phyloP scores from a whole-genome alignment of 2,113 vertebrate species.

The Sarotherodon lohbergeri region DNA sequence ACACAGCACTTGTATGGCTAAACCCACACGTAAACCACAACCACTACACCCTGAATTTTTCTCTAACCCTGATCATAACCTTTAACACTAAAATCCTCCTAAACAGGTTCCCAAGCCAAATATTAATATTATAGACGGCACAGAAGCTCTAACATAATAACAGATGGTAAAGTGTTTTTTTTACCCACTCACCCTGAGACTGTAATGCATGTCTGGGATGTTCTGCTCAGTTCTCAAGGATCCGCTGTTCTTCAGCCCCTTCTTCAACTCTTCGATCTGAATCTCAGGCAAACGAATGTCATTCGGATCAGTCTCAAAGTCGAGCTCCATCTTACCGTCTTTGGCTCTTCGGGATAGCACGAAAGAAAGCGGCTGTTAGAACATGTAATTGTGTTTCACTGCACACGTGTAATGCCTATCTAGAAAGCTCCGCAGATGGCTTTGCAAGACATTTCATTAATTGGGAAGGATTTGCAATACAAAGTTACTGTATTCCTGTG shows the following conservation, averaged over 20 bases:
- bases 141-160: not conserved
- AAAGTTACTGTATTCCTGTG: not conserved
- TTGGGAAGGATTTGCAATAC: not conserved
- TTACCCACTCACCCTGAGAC: slow-evolving; percentile 72
- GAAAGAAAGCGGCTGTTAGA: not conserved
- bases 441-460: not conserved
- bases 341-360: slow-evolving; percentile 65
- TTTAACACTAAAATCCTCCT: not conserved
- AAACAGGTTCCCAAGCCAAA: not conserved
- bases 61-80: not conserved
- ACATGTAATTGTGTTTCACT: not conserved
- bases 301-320: slow-evolving; percentile 72
- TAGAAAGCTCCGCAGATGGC: not conserved
- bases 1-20: not conserved
- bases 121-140: not conserved
- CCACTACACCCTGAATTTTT: not conserved
- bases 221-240: slow-evolving; percentile 54
- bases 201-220: slow-evolving; percentile 76
- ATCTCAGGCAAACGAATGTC: slow-evolving; percentile 77
- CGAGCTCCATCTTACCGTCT: slow-evolving; percentile 78
- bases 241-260: slow-evolving; percentile 39
- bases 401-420: rapidly evolving
- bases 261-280: slow-evolving; percentile 57
- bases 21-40: not conserved
- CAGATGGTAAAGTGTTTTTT: not conserved